These are phyloP conservation scores for Plagodis dolabraria DNA, from an alignment of 2,888 invertebrate genomes.

Conservation along the genomic window DNA sequence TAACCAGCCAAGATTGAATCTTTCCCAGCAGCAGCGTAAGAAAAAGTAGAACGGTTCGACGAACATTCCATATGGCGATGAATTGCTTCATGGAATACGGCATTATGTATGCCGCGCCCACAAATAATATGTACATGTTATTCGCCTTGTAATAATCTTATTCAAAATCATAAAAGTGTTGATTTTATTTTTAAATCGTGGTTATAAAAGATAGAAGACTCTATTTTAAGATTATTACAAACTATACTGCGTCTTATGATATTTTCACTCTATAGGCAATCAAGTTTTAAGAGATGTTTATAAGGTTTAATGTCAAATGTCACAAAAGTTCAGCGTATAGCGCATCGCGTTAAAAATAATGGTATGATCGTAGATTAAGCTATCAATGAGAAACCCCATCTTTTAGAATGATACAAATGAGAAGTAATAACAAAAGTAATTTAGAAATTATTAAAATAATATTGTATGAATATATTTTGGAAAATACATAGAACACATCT, in stretches of 20 bases:
- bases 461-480: no score
- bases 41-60: slow-evolving; percentile 60
- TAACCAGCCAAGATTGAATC: slow-evolving; percentile 59
- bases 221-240: slow-evolving; percentile 3
- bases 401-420: no score
- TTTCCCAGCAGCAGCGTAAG: slow-evolving; percentile 46
- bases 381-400: no score
- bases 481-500: no score
- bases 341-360: no score
- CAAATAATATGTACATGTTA: slow-evolving; percentile 29
- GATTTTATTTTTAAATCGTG: slow-evolving; percentile 11
- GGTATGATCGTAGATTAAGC: no score
- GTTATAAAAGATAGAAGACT: slow-evolving; percentile 5
- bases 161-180: slow-evolving; percentile 13
- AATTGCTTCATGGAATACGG: slow-evolving; percentile 54
- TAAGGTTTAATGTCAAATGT: not conserved
- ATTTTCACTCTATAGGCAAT: slow-evolving; percentile 1
- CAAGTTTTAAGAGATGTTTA: slow-evolving; percentile 1
- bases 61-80: slow-evolving; percentile 54
- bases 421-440: no score
- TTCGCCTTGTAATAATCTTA: slow-evolving; percentile 23
- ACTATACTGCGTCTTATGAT: slow-evolving; percentile 6
- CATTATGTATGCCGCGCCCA: slow-evolving; percentile 28
- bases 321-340: not conserved
- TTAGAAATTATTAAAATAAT: no score